phyloP scores from a whole-genome alignment of 2,113 vertebrate species.

The Corythornis madagascariensis region DNA sequence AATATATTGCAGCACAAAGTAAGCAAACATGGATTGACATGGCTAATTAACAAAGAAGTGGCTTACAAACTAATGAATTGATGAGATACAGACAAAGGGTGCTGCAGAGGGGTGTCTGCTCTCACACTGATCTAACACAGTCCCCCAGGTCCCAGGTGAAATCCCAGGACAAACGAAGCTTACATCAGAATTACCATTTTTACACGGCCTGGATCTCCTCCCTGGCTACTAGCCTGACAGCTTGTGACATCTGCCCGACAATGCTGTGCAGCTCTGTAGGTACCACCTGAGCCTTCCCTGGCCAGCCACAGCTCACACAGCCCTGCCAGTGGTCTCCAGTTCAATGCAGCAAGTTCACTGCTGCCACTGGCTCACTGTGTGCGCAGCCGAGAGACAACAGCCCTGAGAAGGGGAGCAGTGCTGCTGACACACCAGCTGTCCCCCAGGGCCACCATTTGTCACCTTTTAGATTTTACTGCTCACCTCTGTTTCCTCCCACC shows the following conservation, averaged over 20 bases:
- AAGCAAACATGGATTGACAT: background rate
- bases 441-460: slow-evolving; percentile 31
- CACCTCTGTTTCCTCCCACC: background rate
- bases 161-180: fast-evolving
- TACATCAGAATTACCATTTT: background rate
- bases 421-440: slow-evolving; percentile 24
- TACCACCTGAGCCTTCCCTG: background rate
- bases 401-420: slow-evolving; percentile 15
- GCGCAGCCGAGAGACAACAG: background rate
- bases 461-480: slow-evolving; percentile 49
- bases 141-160: background rate
- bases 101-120: background rate
- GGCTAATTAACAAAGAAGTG: background rate
- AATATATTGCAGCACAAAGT: background rate
- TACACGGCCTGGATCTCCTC: background rate
- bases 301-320: background rate
- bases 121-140: background rate
- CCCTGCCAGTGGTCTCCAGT: fast-evolving
- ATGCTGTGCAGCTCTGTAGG: background rate
- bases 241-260: fast-evolving
- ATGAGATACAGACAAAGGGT: background rate
- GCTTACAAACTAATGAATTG: background rate
- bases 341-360: background rate
- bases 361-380: background rate
- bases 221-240: background rate